phyloP scores from a whole-genome alignment of 92 coral and sea anemone genomes.

The Umimayanthus chanpuru region DNA sequence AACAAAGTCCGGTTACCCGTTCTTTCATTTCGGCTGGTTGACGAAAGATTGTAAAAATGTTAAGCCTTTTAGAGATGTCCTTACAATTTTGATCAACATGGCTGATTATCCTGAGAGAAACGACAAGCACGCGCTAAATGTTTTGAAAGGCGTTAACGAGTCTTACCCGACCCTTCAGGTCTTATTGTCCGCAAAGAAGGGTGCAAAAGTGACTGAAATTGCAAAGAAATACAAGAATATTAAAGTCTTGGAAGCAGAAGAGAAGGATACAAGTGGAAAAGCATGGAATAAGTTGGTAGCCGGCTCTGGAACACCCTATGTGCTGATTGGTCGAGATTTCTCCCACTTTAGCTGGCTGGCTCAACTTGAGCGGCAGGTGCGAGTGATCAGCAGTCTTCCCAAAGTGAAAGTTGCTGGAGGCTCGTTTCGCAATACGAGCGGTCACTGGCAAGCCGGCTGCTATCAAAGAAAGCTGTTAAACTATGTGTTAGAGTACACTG shows the following conservation, averaged over 20 bases:
- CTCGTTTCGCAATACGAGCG: constrained; percentile 30
- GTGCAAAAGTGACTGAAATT: constrained; percentile 9
- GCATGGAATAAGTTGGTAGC: constrained; percentile 28
- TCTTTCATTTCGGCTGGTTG: constrained; percentile 59
- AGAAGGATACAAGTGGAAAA: constrained; percentile 6
- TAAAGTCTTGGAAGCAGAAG: constrained; percentile 21
- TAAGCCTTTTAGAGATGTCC: constrained; percentile 37
- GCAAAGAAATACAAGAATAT: constrained; percentile 13
- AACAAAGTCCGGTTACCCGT: constrained; percentile 55
- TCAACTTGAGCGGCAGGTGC: constrained; percentile 37
- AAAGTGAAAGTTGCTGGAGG: constrained; percentile 28
- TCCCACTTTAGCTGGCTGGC: constrained; percentile 43
- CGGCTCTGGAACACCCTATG: constrained; percentile 13
- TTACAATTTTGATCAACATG: constrained; percentile 32
- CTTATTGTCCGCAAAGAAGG: constrained; percentile 10
- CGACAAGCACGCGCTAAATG: constrained; percentile 7
- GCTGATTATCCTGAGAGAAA: constrained; percentile 25
- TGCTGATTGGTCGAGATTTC: constrained; percentile 33
- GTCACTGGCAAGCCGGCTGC: constrained; percentile 38
- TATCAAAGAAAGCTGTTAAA: constrained; percentile 34
- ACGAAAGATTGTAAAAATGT: constrained; percentile 50
- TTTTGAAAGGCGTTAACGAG: constrained; percentile 27
- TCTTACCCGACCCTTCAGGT: constrained; percentile 35
- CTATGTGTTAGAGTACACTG: constrained; percentile 29
- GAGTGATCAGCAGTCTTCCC: constrained; percentile 37